Evolutionary conservation across 2,888 invertebrate genomes (phyloP).

Genomic region (Parnassius apollo): DNA sequence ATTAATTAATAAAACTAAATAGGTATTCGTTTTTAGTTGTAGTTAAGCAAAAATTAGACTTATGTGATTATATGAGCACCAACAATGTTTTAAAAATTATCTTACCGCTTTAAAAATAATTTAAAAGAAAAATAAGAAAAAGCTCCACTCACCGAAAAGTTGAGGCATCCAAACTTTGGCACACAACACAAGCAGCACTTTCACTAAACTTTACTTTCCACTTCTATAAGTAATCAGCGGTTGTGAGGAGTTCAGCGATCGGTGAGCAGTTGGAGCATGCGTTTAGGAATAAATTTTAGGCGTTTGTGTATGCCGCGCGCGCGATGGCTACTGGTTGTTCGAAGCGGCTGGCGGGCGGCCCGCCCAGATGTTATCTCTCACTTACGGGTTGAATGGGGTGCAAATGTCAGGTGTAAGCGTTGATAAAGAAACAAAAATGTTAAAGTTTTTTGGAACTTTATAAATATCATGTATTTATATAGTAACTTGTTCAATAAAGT

Average conservation of each 20-base stretch:
- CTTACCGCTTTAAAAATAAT: neutral
- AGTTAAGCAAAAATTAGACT: too few species aligned
- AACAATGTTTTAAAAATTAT: neutral
- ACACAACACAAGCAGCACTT: slow-evolving; percentile 32
- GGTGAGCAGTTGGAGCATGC: neutral
- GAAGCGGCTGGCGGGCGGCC: slow-evolving; percentile 49
- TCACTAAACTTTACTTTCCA: slow-evolving; percentile 30
- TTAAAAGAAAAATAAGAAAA: slow-evolving; percentile 23
- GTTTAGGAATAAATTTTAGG: slow-evolving; percentile 31
- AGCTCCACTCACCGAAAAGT: slow-evolving; percentile 45
- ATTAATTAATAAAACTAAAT: too few species aligned
- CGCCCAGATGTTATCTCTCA: slow-evolving; percentile 69
- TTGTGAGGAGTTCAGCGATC: neutral
- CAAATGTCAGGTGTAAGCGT: slow-evolving; percentile 18
- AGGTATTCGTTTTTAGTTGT: too few species aligned
- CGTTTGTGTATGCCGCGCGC: slow-evolving; percentile 57
- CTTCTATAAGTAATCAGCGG: slow-evolving; percentile 7
- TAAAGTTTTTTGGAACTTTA: neutral
- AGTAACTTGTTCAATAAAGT: too few species aligned
- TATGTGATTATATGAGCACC: too few species aligned
- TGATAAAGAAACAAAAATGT: slow-evolving; percentile 14
- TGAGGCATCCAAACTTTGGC: slow-evolving; percentile 40
- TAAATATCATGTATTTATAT: too few species aligned
- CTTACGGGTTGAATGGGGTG: slow-evolving; percentile 24
- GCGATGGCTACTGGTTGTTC: slow-evolving; percentile 48